These are phyloP conservation scores for Zingel zingel DNA, from an alignment of 2,113 vertebrate species.

Conservation along the genomic window DNA sequence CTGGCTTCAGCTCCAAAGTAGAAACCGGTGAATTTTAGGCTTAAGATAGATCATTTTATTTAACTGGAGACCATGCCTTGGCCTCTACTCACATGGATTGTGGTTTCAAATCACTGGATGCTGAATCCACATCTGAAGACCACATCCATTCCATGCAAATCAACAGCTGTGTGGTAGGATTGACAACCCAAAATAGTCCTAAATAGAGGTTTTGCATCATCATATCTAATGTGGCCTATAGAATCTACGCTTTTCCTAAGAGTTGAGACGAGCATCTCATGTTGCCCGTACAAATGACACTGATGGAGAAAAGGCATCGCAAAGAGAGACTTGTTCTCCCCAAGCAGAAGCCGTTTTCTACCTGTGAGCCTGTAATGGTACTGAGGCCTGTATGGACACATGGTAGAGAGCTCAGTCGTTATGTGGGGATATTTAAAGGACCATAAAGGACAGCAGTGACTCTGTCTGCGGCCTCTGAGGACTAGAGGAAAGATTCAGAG, in stretches of 20 bases:
- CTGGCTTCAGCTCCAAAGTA: slow-evolving; percentile 47
- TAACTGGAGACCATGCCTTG: slow-evolving; percentile 14
- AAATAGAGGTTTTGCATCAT: slow-evolving; percentile 6
- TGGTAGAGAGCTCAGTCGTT: not conserved
- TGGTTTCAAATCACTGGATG: slow-evolving; percentile 37
- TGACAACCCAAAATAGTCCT: slow-evolving; percentile 11
- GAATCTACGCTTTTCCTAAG: slow-evolving; percentile 6
- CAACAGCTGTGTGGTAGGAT: slow-evolving; percentile 12
- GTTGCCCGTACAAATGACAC: slow-evolving; percentile 2
- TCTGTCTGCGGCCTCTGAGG: slow-evolving; percentile 24
- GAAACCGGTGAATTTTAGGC: slow-evolving; percentile 40
- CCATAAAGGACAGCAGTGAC: slow-evolving; percentile 32
- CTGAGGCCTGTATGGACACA: slow-evolving; percentile 34
- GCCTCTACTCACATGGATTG: slow-evolving; percentile 15
- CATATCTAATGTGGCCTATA: not conserved
- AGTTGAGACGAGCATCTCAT: slow-evolving; percentile 19
- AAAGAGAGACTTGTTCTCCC: not conserved
- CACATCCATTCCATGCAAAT: slow-evolving; percentile 29
- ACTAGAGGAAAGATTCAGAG: slow-evolving; percentile 23
- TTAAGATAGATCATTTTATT: slow-evolving; percentile 15
- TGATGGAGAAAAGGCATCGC: slow-evolving; percentile 2
- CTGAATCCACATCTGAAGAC: slow-evolving; percentile 28
- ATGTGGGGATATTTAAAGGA: slow-evolving; percentile 32
- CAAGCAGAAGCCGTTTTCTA: slow-evolving; percentile 18
- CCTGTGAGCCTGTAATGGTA: slow-evolving; percentile 12